These are phyloP conservation scores for Aphelocoma coerulescens DNA, from an alignment of 2,113 vertebrate species.

Conservation along the genomic window DNA sequence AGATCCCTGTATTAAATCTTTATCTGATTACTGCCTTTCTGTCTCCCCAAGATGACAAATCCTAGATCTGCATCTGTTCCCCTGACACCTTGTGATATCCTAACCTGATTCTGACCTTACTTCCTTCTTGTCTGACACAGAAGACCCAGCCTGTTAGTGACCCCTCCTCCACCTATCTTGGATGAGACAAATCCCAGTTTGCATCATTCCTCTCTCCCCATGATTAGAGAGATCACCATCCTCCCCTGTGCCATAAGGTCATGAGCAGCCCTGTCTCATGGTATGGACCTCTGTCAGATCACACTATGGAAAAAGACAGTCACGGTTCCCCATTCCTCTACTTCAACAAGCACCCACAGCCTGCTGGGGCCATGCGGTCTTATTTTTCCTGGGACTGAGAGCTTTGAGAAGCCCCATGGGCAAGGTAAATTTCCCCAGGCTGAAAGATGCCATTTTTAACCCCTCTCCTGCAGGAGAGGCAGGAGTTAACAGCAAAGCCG, in stretches of 20 bases:
- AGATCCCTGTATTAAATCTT: not conserved
- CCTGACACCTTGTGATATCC: not conserved
- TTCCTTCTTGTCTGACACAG: not conserved
- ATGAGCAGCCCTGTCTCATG: not conserved
- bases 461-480: not conserved
- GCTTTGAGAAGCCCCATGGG: not conserved
- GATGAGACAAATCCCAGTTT: not conserved
- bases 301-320: not conserved
- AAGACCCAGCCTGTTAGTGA: not conserved
- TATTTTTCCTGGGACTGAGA: not conserved
- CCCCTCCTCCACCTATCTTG: not conserved
- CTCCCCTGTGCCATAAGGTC: not conserved
- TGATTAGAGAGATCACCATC: not conserved
- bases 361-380: not conserved
- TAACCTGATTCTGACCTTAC: not conserved
- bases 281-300: not conserved
- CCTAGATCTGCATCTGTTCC: not conserved
- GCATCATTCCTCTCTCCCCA: not conserved
- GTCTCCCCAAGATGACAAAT: not conserved
- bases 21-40: not conserved
- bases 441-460: not conserved
- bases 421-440: not conserved
- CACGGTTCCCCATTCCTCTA: not conserved
- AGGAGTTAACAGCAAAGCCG: constrained; percentile 27
- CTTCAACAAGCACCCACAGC: not conserved